These are phyloP conservation scores for Pseudococcus longispinus DNA, from an alignment of 2,888 invertebrate genomes.

Conservation along the genomic window DNA sequence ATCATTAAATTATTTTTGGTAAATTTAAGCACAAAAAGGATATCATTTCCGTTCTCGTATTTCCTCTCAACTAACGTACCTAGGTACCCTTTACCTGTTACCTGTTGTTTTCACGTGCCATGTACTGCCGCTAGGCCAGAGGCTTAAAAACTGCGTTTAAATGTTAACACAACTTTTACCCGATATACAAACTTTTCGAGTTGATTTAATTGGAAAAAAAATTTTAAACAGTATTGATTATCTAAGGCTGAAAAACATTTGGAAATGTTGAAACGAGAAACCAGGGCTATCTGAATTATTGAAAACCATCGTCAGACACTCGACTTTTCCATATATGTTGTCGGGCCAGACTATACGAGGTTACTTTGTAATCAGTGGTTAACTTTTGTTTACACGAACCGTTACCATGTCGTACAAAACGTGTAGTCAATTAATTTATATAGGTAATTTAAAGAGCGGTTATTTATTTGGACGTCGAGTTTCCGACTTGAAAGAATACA, in stretches of 20 bases:
- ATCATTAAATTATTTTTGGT: neutral
- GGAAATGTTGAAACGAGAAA: neutral
- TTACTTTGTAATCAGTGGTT: slow-evolving; percentile 31
- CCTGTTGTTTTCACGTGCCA: too few relatives aligned
- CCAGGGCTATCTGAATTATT: slow-evolving; percentile 22
- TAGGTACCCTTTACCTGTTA: neutral
- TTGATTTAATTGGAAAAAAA: slow-evolving; percentile 9
- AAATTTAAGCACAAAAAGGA: neutral
- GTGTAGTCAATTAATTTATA: slow-evolving; percentile 24
- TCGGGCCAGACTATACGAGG: neutral
- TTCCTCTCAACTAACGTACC: neutral
- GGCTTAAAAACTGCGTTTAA: neutral
- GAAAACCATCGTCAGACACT: neutral
- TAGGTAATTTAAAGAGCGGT: slow-evolving; percentile 31
- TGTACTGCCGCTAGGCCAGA: too few relatives aligned
- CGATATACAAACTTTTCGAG: neutral
- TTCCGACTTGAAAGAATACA: slow-evolving; percentile 7
- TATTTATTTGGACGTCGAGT: slow-evolving; percentile 19
- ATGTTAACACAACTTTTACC: neutral
- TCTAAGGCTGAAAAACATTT: neutral
- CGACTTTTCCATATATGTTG: neutral
- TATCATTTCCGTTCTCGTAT: neutral
- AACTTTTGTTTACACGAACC: slow-evolving; percentile 31
- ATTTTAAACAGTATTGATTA: neutral
- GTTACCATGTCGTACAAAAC: slow-evolving; percentile 31